These are phyloP conservation scores for Isurus oxyrinchus DNA, from an alignment of 2,113 vertebrate species.

Conservation along the genomic window DNA sequence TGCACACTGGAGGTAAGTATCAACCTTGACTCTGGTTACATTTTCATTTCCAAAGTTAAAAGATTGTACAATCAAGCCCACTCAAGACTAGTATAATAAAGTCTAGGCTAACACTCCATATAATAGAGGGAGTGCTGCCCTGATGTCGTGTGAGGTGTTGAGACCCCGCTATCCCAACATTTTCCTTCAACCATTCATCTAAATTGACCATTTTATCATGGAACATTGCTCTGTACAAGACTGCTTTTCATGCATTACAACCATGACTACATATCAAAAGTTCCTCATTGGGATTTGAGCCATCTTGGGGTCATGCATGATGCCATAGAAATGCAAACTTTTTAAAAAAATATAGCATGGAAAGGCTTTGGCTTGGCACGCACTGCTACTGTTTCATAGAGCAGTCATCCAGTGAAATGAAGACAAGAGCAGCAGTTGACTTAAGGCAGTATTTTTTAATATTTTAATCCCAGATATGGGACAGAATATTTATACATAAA, in stretches of 20 bases:
- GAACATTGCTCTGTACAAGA: not conserved
- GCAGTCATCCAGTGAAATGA: not conserved
- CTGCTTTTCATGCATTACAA: not conserved
- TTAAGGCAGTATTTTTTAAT: constrained; percentile 30
- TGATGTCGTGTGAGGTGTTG: no score
- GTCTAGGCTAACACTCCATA: not conserved
- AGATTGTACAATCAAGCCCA: no score
- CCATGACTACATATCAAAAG: not conserved
- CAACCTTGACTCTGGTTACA: not conserved
- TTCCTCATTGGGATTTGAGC: not conserved
- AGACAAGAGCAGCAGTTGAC: constrained; percentile 14
- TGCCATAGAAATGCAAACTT: not conserved
- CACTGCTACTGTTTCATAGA: not conserved
- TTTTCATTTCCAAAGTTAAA: not conserved
- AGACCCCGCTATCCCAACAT: not conserved
- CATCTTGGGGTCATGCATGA: not conserved
- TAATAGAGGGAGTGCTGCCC: no score
- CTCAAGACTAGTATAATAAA: no score
- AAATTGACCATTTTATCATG: not conserved
- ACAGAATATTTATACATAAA: constrained; percentile 25
- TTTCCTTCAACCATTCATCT: not conserved
- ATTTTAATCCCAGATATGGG: constrained; percentile 36
- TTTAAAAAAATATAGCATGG: no score
- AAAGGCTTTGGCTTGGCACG: not conserved
- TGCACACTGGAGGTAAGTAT: not conserved